Percentiles rank a stretch among this genome's conserved stretches.
Conservation (phyloP, 2,797 vertebrate species). For the Sebastiscus tertius region DNA sequence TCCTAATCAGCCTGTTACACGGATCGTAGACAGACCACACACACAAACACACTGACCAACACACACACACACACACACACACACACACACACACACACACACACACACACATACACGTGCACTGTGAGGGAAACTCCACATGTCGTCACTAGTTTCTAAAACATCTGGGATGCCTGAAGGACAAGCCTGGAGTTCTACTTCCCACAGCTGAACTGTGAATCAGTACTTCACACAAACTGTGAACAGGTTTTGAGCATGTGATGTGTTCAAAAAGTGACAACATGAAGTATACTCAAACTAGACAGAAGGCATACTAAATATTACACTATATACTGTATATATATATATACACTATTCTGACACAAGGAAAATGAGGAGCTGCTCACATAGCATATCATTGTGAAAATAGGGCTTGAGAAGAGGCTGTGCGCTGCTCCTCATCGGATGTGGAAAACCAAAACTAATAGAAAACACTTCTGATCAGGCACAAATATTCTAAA, state of each 20-base stretch:
- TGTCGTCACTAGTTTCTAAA: conserved; percentile 34
- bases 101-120: conserved; percentile 1
- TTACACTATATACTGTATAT: neutral
- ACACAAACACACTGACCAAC: conserved; percentile 36
- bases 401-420: no score
- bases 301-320: neutral
- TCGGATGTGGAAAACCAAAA: no score
- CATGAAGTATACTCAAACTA: neutral
- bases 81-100: conserved; percentile 46
- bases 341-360: neutral
- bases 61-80: conserved; percentile 2
- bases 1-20: conserved; percentile 67
- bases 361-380: neutral
- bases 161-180: conserved; percentile 13
- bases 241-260: neutral
- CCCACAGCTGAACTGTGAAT: neutral
- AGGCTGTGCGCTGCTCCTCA: no score
- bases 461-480: no score
- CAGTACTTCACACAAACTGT: neutral
- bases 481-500: no score
- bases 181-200: neutral
- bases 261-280: neutral
- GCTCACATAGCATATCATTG: neutral
- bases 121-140: conserved; percentile 37
- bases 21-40: conserved; percentile 53